phyloP scores from a whole-genome alignment of 2,113 vertebrate species.

The Brienomyrus brachyistius region DNA sequence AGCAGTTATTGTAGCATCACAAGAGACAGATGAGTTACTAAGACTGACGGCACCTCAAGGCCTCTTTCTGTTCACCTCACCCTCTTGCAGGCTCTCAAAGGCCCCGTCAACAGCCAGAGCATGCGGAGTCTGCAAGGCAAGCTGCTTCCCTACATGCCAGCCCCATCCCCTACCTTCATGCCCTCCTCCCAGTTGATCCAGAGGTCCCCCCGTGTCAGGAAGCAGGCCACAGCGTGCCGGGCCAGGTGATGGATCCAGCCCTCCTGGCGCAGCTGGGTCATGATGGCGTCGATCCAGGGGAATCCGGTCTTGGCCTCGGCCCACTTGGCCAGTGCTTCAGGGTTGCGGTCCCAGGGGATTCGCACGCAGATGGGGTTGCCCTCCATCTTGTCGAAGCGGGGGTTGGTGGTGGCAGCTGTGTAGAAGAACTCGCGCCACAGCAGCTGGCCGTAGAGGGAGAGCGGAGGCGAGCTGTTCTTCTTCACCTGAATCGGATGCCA shows the following conservation, averaged over 20 bases:
- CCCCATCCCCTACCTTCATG: slow-evolving; percentile 35
- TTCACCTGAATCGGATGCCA: slow-evolving; percentile 25
- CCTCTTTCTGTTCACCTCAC: background rate
- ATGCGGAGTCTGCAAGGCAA: background rate
- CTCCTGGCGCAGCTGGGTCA: slow-evolving; percentile 46
- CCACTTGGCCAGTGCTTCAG: slow-evolving; percentile 46
- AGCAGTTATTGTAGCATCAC: background rate
- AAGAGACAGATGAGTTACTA: background rate
- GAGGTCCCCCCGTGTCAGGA: slow-evolving; percentile 45
- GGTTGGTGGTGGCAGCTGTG: slow-evolving; percentile 45
- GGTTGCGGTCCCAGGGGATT: slow-evolving; percentile 47
- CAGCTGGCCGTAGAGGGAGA: slow-evolving; percentile 46
- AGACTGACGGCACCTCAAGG: background rate
- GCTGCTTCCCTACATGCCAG: background rate
- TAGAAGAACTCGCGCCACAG: slow-evolving; percentile 51
- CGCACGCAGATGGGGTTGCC: slow-evolving; percentile 49
- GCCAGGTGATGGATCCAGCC: slow-evolving; percentile 48
- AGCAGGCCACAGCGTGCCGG: slow-evolving; percentile 45
- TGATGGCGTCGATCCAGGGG: slow-evolving; percentile 51
- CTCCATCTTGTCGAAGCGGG: slow-evolving; percentile 46
- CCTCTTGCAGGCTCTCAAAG: background rate
- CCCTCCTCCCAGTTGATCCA: slow-evolving; percentile 53
- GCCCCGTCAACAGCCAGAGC: background rate
- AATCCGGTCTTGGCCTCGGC: slow-evolving; percentile 45
- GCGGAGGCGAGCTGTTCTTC: slow-evolving; percentile 38